Conservation (phyloP, 1,140 invertebrate genomes). For the Drosophila tropicalis region DNA sequence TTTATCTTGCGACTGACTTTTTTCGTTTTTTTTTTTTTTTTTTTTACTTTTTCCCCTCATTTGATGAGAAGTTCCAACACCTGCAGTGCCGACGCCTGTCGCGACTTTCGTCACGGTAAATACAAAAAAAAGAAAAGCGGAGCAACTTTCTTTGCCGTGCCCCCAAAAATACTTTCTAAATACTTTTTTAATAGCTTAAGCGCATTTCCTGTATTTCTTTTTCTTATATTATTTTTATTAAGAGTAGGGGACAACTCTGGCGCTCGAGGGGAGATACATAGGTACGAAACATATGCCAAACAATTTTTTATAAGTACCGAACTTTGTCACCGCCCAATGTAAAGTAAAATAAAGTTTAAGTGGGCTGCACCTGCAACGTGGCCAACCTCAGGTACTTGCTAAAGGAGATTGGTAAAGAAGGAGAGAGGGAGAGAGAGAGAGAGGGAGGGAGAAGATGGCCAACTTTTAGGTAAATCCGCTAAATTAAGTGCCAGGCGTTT, state of each 20-base stretch:
- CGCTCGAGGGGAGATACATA: neutral
- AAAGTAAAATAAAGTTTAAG: conserved; percentile 48
- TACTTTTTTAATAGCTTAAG: conserved; percentile 82
- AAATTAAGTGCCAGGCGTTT: conserved; percentile 74
- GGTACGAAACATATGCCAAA: conserved; percentile 60
- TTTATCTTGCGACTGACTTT: conserved; percentile 70
- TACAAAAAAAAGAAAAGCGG: neutral
- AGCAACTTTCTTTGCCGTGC: conserved; percentile 49
- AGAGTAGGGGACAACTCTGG: conserved; percentile 21
- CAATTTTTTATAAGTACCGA: conserved; percentile 55
- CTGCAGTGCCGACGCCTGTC: conserved; percentile 15
- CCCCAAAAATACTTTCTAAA: conserved; percentile 70
- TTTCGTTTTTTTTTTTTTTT: conserved; percentile 27
- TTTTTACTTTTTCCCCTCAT: conserved; percentile 27
- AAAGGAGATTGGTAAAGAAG: conserved; percentile 12
- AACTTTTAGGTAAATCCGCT: conserved; percentile 73
- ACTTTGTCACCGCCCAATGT: conserved; percentile 66
- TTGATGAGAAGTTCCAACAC: conserved; percentile 32
- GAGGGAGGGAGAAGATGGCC: conserved; percentile 39
- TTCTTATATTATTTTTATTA: conserved; percentile 59
- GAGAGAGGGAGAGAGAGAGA: conserved; percentile 29
- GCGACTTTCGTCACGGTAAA: conserved; percentile 19
- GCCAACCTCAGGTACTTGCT: neutral
- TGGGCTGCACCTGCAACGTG: conserved; percentile 14
- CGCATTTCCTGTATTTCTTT: conserved; percentile 60